Base-by-base conservation (phyloP, 2,888 invertebrate species). In the Zonitis immaculata region DNA sequence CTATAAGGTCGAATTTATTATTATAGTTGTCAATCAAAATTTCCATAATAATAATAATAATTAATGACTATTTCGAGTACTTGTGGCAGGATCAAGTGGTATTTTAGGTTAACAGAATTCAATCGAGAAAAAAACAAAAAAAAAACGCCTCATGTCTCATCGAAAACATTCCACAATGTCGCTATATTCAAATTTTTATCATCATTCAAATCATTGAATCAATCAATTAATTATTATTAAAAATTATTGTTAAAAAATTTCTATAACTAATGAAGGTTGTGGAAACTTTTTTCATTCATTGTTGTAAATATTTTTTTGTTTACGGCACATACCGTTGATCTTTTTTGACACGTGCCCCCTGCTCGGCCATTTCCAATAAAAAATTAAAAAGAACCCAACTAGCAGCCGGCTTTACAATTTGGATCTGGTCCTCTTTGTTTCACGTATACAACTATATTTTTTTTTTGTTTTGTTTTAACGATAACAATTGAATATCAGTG, bases 271-370 rank as follows among this genome's bases (percentile, higher is more conserved):
- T 18, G 14, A 8, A 16, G 18, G 9, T 18, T 35, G 18, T 35
- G 35, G 25, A 26, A 22, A 22, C 9, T 43, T 4, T 26, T 43
- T n/a, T 12, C 11, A 45, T 32, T 14, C 1, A 14, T 57, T 57
- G 53, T 50, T 56, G 50, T 53, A 56, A 51, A 46, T 42, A 49
- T 53, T 56, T 56, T 52, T 47, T 44, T 32, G 1, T 26, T 44
- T 26, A 26, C 14, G 26, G 32, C n/a, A n/a, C 28, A 16, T 28
- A 11, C 48, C 48, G 42, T 48, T 48, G 48, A 48, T 48, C 48
- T 48, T 42, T 48, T 42, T 48, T 26, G 48, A 48, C 48, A 32
- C 48, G 48, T 48, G 48, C 48, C 42, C 9, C 3, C 35, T 18
- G n/a, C 4, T 30, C 30, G 8, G 12, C 30, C 30, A 30, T 12